phyloP scores from a whole-genome alignment of 2,113 vertebrate species.

The Pluvianellus socialis region DNA sequence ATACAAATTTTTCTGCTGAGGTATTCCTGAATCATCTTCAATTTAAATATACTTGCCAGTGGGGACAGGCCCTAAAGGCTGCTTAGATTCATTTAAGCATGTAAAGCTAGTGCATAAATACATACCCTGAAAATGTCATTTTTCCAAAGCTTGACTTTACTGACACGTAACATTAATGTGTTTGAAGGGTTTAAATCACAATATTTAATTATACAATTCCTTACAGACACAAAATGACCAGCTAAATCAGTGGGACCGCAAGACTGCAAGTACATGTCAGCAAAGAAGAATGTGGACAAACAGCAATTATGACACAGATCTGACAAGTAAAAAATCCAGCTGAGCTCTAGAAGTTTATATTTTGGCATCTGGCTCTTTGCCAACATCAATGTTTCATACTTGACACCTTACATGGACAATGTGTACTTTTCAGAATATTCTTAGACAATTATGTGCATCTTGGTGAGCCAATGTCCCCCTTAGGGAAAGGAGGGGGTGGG shows the following conservation, averaged over 20 bases:
- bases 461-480: background rate
- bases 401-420: conserved; percentile 50
- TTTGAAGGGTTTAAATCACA: conserved; percentile 41
- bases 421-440: conserved; percentile 24
- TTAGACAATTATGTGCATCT: background rate
- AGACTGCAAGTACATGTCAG: conserved; percentile 36
- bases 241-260: background rate
- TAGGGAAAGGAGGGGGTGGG: conserved; percentile 38
- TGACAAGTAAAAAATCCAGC: conserved; percentile 44
- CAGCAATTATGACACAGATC: conserved; percentile 51
- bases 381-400: conserved; percentile 17
- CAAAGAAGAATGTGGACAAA: conserved; percentile 65
- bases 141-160: background rate
- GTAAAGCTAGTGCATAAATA: background rate
- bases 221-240: conserved; percentile 2
- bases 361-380: conserved; percentile 53
- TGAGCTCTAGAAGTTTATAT: conserved; percentile 29
- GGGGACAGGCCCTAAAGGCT: background rate
- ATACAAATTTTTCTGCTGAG: background rate
- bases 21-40: background rate
- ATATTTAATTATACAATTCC: conserved; percentile 29
- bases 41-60: background rate
- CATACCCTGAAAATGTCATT: background rate
- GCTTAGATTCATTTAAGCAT: background rate
- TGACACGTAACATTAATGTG: background rate